Evolutionary conservation across 2,113 vertebrate genomes (phyloP).

Genomic region (Apodemus speciosus): DNA sequence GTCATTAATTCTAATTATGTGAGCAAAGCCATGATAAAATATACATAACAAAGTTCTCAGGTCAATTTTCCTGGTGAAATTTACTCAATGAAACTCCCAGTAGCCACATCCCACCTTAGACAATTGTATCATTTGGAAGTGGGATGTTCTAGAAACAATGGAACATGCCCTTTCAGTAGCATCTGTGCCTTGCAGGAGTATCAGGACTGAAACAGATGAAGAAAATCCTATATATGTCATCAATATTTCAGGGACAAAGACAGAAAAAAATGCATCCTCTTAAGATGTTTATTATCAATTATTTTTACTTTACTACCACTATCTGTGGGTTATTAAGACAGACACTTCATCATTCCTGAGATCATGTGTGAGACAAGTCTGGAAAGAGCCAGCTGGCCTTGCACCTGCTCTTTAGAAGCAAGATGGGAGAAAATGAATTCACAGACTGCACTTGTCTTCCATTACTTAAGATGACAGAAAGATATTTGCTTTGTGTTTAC

Average conservation of each 20-base stretch:
- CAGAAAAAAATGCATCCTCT: slow-evolving; percentile 44
- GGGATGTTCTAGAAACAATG: neutral
- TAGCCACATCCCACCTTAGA: neutral
- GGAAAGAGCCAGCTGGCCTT: slow-evolving; percentile 65
- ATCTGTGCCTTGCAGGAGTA: neutral
- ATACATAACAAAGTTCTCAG: neutral
- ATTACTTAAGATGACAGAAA: slow-evolving; percentile 26
- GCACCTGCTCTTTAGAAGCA: slow-evolving; percentile 60
- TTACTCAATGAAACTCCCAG: neutral
- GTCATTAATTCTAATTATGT: neutral
- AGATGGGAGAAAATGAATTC: slow-evolving; percentile 22
- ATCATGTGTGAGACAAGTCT: slow-evolving; percentile 54
- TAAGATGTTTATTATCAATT: slow-evolving; percentile 70
- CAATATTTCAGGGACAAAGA: slow-evolving; percentile 58
- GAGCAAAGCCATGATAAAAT: neutral
- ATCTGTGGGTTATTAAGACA: slow-evolving; percentile 66
- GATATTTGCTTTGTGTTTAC: neutral
- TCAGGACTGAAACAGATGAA: neutral
- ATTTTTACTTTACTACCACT: slow-evolving; percentile 62
- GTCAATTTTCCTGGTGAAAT: neutral
- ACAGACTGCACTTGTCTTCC: slow-evolving; percentile 21
- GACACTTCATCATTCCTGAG: slow-evolving; percentile 64
- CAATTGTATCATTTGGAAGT: neutral
- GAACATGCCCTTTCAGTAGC: neutral
- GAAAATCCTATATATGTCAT: slow-evolving; percentile 40